Conservation (phyloP, 2,888 invertebrate species). For the Drosophila lutescens region DNA sequence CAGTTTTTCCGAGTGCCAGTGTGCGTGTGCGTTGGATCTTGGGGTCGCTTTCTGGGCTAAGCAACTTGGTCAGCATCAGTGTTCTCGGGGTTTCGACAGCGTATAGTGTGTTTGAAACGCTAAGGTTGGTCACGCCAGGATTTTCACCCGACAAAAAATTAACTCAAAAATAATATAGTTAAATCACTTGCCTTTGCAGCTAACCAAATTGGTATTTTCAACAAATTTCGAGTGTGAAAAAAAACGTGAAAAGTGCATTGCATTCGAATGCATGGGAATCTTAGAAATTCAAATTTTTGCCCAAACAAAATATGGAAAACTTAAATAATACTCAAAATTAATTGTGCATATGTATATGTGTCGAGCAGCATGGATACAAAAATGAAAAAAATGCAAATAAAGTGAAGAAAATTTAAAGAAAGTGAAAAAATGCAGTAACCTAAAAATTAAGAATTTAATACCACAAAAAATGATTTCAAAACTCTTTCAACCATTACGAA, state of each 20-base stretch:
- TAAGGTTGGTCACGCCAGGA: conserved; percentile 84
- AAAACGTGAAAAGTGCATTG: conserved; percentile 65
- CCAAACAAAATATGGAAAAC: conserved; percentile 3
- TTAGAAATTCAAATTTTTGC: conserved; percentile 9
- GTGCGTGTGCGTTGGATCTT: conserved; percentile 61
- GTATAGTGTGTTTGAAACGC: conserved; percentile 85
- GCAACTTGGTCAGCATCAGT: conserved; percentile 84
- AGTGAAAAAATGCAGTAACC: conserved; percentile 7
- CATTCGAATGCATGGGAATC: conserved; percentile 39
- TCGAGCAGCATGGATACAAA: conserved; percentile 41
- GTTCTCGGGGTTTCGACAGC: conserved; percentile 85
- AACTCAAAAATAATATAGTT: conserved; percentile 28
- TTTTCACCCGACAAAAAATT: conserved; percentile 50
- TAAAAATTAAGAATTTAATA: conserved; percentile 10
- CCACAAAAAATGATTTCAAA: conserved; percentile 1
- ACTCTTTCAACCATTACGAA: not conserved
- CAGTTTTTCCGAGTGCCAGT: conserved; percentile 14
- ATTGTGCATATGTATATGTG: conserved; percentile 63
- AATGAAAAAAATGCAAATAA: conserved; percentile 10
- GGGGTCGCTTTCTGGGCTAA: conserved; percentile 83
- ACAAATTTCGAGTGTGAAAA: conserved; percentile 11
- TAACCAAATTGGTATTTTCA: conserved; percentile 27
- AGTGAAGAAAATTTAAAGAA: conserved; percentile 41
- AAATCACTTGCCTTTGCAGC: not conserved
- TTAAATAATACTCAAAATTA: conserved; percentile 10